Percentiles rank a stretch among this genome's conserved stretches.
phyloP scores from a whole-genome alignment of 2,113 vertebrate species.

The Chaetops frenatus region DNA sequence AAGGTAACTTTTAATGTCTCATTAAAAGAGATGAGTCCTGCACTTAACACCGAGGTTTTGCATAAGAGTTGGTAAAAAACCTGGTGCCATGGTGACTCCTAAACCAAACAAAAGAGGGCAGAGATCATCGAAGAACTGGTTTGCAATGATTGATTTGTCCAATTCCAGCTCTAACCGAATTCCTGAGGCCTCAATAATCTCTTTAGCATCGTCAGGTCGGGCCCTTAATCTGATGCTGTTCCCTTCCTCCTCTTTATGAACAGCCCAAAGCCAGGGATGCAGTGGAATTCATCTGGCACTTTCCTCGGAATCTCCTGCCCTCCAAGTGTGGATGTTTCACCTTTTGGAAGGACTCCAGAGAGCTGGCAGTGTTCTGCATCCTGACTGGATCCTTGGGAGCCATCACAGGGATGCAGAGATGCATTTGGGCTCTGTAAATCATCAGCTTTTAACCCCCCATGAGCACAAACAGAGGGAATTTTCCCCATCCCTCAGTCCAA shows the following conservation, averaged over 20 bases:
- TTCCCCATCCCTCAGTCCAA: background rate
- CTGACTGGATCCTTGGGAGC: background rate
- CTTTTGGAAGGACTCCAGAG: conserved; percentile 12
- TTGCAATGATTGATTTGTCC: background rate
- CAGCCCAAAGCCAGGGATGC: background rate
- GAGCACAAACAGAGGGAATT: background rate
- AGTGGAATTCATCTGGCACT: background rate
- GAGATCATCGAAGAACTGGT: background rate
- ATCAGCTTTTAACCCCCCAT: background rate
- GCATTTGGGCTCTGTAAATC: background rate
- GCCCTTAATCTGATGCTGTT: rapidly evolving
- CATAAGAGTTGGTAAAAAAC: background rate
- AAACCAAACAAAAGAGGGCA: background rate
- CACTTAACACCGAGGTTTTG: background rate
- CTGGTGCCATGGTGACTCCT: rapidly evolving
- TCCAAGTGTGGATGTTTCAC: background rate
- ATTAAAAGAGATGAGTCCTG: rapidly evolving
- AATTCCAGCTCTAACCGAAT: background rate
- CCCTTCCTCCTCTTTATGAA: background rate
- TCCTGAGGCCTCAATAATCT: background rate
- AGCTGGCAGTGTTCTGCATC: background rate
- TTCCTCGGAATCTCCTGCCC: background rate
- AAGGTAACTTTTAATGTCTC: background rate
- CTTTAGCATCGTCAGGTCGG: background rate
- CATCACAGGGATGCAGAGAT: background rate